Percentiles rank a stretch among this genome's conserved stretches.
These are phyloP conservation scores for Tachysurus fulvidraco DNA, from an alignment of 2,113 vertebrate species.

Conservation along the genomic window DNA sequence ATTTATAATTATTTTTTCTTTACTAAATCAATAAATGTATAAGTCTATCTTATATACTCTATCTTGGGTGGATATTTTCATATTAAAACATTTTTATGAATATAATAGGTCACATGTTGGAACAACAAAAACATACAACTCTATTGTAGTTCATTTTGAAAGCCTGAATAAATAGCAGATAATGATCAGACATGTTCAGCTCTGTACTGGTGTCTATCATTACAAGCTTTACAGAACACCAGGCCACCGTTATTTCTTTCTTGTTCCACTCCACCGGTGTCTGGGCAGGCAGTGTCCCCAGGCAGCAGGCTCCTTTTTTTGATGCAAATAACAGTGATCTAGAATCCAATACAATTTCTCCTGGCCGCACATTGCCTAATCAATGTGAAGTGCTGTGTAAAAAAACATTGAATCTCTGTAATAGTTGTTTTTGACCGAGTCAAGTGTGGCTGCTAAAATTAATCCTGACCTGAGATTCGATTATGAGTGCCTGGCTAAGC, in stretches of 20 bases:
- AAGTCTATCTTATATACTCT: background rate
- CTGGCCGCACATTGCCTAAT: slow-evolving; percentile 98
- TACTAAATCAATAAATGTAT: background rate
- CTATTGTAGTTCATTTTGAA: slow-evolving; percentile 12
- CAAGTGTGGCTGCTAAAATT: slow-evolving; percentile 99
- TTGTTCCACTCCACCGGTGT: slow-evolving; percentile 60
- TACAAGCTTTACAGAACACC: slow-evolving; percentile 12
- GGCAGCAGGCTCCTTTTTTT: slow-evolving; percentile 90
- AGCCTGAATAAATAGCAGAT: slow-evolving; percentile 21
- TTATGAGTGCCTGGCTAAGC: slow-evolving; percentile 86
- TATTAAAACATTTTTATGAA: background rate
- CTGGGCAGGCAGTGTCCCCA: slow-evolving; percentile 56
- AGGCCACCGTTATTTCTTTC: slow-evolving; percentile 45
- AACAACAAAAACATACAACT: slow-evolving; percentile 7
- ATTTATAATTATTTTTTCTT: background rate
- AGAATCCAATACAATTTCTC: slow-evolving; percentile 88
- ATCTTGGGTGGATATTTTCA: background rate
- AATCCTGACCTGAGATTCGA: slow-evolving; percentile 99
- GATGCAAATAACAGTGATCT: slow-evolving; percentile 99
- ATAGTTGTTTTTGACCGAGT: slow-evolving; percentile 99
- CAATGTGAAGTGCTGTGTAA: slow-evolving; percentile 99
- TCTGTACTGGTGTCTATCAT: slow-evolving; percentile 35
- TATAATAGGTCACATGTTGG: background rate
- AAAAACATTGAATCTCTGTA: slow-evolving; percentile 94
- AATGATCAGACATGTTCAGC: slow-evolving; percentile 26